Percentiles rank a stretch among this genome's conserved stretches.
phyloP scores from a whole-genome alignment of 2,797 vertebrate species.

The Lepilemur septentrionalis region DNA sequence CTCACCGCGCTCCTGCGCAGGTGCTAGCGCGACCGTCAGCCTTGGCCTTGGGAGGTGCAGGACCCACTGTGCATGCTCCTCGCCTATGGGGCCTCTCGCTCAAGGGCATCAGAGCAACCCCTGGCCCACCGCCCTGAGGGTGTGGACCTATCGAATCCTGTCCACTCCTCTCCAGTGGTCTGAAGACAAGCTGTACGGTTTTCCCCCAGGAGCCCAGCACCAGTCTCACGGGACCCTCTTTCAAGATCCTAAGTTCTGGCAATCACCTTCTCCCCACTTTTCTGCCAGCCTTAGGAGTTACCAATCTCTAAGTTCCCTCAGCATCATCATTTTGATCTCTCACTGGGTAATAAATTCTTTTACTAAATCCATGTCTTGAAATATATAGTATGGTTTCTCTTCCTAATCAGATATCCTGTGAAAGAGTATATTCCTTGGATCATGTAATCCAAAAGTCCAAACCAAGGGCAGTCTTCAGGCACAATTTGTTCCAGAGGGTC shows the following conservation, averaged over 20 bases:
- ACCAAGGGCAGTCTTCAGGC: not conserved
- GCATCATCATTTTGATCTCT: not conserved
- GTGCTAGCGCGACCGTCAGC: too few relatives aligned
- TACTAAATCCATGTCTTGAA: conserved; percentile 42
- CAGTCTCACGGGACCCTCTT: not conserved
- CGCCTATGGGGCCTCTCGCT: not conserved
- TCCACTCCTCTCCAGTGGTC: not conserved
- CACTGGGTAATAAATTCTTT: not conserved
- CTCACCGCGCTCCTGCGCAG: not conserved
- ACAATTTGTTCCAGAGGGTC: conserved; percentile 8
- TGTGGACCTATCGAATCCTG: not conserved
- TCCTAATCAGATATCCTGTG: not conserved
- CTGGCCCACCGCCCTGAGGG: too few relatives aligned
- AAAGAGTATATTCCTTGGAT: not conserved
- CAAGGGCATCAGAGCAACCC: not conserved
- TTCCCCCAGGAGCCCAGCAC: not conserved
- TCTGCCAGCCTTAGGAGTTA: not conserved
- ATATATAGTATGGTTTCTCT: not conserved
- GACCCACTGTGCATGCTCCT: not conserved
- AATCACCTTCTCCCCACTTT: not conserved
- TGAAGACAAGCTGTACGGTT: not conserved
- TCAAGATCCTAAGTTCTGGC: not conserved
- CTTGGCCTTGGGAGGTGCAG: not conserved
- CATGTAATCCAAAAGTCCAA: not conserved
- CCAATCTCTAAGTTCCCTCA: not conserved